phyloP scores from a whole-genome alignment of 2,113 vertebrate genomes.

The Pseudonaja textilis region DNA sequence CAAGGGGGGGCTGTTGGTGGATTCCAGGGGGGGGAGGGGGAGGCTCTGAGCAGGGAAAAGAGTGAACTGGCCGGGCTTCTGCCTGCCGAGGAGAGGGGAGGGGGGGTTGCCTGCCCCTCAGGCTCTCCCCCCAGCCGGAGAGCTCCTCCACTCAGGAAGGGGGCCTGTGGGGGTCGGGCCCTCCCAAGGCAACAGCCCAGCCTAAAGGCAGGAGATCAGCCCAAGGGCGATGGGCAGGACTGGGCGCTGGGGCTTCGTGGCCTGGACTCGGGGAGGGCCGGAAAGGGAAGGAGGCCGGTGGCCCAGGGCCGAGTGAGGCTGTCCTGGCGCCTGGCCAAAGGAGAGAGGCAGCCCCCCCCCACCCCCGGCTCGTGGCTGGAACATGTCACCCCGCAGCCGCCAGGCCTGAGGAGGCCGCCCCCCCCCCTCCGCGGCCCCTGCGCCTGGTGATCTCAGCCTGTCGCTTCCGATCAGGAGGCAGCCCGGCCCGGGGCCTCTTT shows the following conservation, averaged over 20 bases:
- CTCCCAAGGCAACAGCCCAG: background rate
- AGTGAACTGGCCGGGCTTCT: background rate
- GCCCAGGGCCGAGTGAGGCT: background rate
- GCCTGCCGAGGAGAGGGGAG: background rate
- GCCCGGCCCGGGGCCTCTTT: constrained; percentile 42
- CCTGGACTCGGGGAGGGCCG: background rate
- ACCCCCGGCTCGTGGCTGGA: background rate
- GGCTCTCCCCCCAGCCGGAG: background rate
- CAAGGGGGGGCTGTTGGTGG: background rate
- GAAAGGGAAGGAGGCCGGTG: background rate
- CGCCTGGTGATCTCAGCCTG: constrained; percentile 22
- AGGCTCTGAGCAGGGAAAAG: background rate
- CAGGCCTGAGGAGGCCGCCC: background rate
- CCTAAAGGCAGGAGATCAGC: background rate
- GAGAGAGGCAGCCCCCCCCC: background rate
- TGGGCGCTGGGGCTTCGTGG: background rate
- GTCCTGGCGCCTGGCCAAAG: background rate
- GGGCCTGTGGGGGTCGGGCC: background rate
- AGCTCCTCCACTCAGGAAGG: background rate
- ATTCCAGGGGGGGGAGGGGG: background rate
- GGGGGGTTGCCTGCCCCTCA: background rate
- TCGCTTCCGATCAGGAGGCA: constrained; percentile 55
- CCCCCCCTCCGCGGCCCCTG: fast-evolving
- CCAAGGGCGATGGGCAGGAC: background rate
- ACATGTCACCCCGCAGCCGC: background rate